These are phyloP conservation scores for Ondatra zibethicus DNA, from an alignment of 2,113 vertebrate species.

Conservation along the genomic window DNA sequence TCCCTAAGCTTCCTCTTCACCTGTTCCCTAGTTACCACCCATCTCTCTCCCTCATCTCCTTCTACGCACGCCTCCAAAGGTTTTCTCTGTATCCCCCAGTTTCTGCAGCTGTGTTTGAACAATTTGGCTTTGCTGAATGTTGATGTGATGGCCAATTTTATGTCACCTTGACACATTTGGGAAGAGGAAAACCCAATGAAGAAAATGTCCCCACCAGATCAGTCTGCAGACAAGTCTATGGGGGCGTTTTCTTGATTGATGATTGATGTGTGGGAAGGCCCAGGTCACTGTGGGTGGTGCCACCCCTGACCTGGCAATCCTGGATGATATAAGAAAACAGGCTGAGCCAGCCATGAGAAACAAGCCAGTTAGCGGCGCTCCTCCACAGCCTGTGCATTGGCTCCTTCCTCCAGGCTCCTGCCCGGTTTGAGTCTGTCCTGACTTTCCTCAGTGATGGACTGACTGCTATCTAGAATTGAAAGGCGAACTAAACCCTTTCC, in stretches of 20 bases:
- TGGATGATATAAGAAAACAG: background rate
- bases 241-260: background rate
- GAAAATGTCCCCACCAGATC: background rate
- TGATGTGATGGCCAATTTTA: background rate
- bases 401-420: background rate
- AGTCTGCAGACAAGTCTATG: background rate
- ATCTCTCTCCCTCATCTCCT: background rate
- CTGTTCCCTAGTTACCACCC: background rate
- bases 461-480: background rate
- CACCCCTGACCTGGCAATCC: background rate
- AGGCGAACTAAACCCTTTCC: background rate
- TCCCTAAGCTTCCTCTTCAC: background rate
- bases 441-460: background rate
- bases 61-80: background rate
- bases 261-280: background rate
- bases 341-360: background rate
- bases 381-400: background rate
- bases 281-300: background rate
- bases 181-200: background rate
- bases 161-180: background rate
- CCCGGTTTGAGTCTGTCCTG: background rate
- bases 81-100: background rate
- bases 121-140: background rate
- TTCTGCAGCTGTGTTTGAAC: background rate
- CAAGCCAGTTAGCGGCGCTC: background rate